Percentiles rank a stretch among this genome's conserved stretches.
Evolutionary conservation across 2,888 invertebrate genomes (phyloP).

Genomic region (Noctua fimbriata): DNA sequence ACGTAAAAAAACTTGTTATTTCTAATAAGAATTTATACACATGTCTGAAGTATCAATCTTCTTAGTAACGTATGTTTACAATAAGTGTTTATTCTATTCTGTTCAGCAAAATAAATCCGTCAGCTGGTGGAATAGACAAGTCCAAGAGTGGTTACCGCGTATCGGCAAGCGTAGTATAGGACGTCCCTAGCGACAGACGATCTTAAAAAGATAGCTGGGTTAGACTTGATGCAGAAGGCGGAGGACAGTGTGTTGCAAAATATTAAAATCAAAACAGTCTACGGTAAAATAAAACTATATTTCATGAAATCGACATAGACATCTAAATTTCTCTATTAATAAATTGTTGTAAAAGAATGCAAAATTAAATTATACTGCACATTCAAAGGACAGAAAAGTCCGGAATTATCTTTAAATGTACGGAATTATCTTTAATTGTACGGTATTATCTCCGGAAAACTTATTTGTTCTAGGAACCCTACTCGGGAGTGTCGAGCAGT

Average conservation of each 20-base stretch:
- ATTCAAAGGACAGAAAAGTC: not conserved
- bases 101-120: not conserved
- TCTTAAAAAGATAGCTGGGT: not conserved
- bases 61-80: slow-evolving; percentile 10
- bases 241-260: not conserved
- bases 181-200: not conserved
- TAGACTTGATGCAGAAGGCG: not conserved
- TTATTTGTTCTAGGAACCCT: not conserved
- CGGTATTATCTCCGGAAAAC: not conserved
- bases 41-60: slow-evolving; percentile 21
- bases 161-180: not conserved
- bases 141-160: not conserved
- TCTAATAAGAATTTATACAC: slow-evolving; percentile 19
- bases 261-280: not conserved
- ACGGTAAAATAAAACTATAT: not conserved
- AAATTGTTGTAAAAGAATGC: too few relatives aligned
- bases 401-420: not conserved
- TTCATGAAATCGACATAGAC: not conserved
- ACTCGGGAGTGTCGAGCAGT: not conserved
- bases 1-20: slow-evolving; percentile 10
- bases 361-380: too few relatives aligned
- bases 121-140: not conserved
- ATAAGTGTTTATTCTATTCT: not conserved
- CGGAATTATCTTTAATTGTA: not conserved
- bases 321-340: too few relatives aligned